Base-by-base conservation (phyloP, 2,888 invertebrate genomes). In the Ditylenchus weischeri region DNA sequence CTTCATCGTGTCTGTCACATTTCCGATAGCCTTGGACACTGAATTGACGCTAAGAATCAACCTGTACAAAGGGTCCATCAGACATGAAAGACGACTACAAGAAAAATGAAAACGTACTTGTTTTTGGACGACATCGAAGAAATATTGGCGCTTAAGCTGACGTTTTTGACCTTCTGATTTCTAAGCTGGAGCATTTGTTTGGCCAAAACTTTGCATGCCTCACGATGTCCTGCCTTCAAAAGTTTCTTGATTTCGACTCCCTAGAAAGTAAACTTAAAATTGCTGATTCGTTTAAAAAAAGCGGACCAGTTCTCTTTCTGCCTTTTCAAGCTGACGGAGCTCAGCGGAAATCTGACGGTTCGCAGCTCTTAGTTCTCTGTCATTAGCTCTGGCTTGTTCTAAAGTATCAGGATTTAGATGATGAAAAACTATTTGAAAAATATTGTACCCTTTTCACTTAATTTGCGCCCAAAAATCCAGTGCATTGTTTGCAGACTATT, bases 241-340 rank as follows among this genome's bases (percentile, higher is more conserved):
- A 90, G 88, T 80, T 91, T 91, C 83, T 90, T 91, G 61, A 93
- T 93, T 84, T 93, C 92, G 84, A 88, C 85, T 86, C 91, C 90
- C 89, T 91, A 81, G 23, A 86, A 84, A 62, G n/a, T n/a, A n/a
- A 50, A 60, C 18, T 36, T 15, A 35, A 38, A 38, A 38, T 38
- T 8, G 38, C 6, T 8, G 38, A 38, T 6, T 8, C 38, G 6
- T 38, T 38, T n/a, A n/a, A n/a, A 38, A 38, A 38, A 8, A 8
- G 65, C 66, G 62, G 54, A 90, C 91, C 84, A 93, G 84, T 86
- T 92, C 91, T 76, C 91, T 91, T 83, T 93, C 93, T 84, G 93
- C 91, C 75, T 89, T 87, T 83, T 93, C 93, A 76, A 93, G 84
- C 72, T 90, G 88, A 64, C 88, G 86, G 75, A 90, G 88, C 82